Evolutionary conservation across 2,888 invertebrate genomes (phyloP), one percentile per base, ranked within the genome.

Genomic region (Cosmia trapezina): DNA sequence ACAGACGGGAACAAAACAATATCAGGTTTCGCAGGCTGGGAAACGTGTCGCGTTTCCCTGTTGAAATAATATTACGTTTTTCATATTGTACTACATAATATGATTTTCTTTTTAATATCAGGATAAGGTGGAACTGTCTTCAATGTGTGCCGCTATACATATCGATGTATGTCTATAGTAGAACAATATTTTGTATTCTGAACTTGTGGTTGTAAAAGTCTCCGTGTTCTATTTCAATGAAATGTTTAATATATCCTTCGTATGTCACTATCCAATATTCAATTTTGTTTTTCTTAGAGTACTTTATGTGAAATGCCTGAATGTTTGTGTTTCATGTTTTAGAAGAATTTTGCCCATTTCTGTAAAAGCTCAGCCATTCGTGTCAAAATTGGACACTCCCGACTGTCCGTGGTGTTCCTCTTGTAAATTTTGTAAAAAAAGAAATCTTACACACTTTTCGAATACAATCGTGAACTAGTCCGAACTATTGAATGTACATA

Each of bases 401-500:
- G 86, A 91, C 89, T 90, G 88, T 87, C 88, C 84, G 85, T 84
- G 83, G 92, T 93, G 92, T 92, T 92, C 90, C 88, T 90, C 90
- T 73, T 95, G 93, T 94, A 95, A 92, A 93, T 92, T 93, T 91
- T 95, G 94, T 95, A 94, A 90, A 93, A 93, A 92, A 88, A 91
- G 87, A 88, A 86, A 84, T 87, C 85, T 88, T 89, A 88, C 88
- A 87, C 84, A 87, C 89, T 91, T 93, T 94, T 95, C 90, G 94
- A 94, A 93, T 94, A 94, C 90, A 89, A 94, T 93, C 90, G 92
- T 92, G 92, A 95, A 95, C 96, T 96, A 96, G 96, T 96, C 96
- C 95, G 93, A 94, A 94, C 91, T 94, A 93, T 90, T 94, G 94
- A 94, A 92, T 96, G 96, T 96, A 96, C 90, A 96, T 95, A 96